These are phyloP conservation scores for Stomatorhinus ivindoensis DNA, from an alignment of 2,113 vertebrate species.

Conservation along the genomic window DNA sequence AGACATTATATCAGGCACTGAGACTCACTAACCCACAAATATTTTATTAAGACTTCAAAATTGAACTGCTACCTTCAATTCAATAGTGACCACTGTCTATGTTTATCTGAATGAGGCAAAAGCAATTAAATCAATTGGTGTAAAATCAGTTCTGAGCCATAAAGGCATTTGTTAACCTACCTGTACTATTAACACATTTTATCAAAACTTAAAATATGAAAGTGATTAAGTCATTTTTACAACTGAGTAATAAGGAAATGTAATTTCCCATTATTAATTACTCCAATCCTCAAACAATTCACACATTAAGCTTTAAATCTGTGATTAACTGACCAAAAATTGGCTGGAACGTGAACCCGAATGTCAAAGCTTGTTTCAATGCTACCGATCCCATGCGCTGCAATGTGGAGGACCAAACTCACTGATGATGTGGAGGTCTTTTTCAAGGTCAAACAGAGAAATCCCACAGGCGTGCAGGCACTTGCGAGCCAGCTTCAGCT, in stretches of 20 bases:
- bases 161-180: neutral
- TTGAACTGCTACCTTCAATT: neutral
- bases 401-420: conserved; percentile 43
- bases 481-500: conserved; percentile 95
- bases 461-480: conserved; percentile 97
- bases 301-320: neutral
- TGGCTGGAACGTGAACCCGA: neutral
- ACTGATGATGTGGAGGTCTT: conserved; percentile 98
- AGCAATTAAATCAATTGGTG: neutral
- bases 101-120: neutral
- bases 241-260: neutral
- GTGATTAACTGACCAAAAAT: neutral
- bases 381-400: neutral
- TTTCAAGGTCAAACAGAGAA: conserved; percentile 94
- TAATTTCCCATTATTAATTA: neutral
- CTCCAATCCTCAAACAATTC: neutral
- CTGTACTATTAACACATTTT: neutral
- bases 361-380: neutral
- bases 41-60: neutral
- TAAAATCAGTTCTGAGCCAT: neutral
- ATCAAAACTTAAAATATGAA: neutral
- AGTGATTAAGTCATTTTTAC: neutral
- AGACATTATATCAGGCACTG: neutral
- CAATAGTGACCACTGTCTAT: neutral
- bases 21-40: conserved; percentile 53